A percentile compares a stretch with the other conserved stretches of the same genome.
Conservation (phyloP, 2,113 vertebrate genomes). For the Nannobrachium achirus region DNA sequence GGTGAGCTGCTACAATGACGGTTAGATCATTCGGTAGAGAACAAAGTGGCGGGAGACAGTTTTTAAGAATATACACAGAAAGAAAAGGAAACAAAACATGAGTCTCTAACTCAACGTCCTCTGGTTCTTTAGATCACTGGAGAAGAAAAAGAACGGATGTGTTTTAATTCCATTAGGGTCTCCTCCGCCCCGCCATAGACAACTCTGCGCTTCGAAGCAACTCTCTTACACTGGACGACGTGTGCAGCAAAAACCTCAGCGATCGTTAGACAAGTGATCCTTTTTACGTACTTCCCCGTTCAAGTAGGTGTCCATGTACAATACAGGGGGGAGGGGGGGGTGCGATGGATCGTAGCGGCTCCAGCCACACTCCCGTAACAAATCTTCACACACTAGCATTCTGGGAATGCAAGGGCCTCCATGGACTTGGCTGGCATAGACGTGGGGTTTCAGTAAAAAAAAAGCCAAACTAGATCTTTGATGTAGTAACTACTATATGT, state of each 20-base stretch:
- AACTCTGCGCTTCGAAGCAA: not conserved
- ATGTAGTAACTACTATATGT: too few relatives aligned
- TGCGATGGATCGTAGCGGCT: too few relatives aligned
- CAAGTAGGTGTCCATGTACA: not conserved
- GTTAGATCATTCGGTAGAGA: too few relatives aligned
- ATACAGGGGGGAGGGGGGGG: not conserved
- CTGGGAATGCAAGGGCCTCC: not conserved
- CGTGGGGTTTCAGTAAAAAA: not conserved
- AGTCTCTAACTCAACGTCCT: constrained; percentile 2
- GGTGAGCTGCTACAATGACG: too few relatives aligned
- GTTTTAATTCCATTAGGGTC: not conserved
- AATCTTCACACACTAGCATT: not conserved
- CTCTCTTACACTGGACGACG: constrained; percentile 22
- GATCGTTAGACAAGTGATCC: too few relatives aligned
- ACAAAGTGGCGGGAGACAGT: too few relatives aligned
- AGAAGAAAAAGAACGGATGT: not conserved
- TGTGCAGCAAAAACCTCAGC: not conserved
- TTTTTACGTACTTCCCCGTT: not conserved
- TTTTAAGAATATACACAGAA: not conserved
- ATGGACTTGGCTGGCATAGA: not conserved
- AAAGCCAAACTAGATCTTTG: too few relatives aligned
- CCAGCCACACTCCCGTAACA: not conserved
- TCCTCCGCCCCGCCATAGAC: not conserved
- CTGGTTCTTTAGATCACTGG: not conserved
- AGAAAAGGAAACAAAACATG: not conserved